Evolutionary conservation across 2,888 invertebrate genomes (phyloP), one percentile per base, ranked within the genome.

Genomic region (Unio pictorum): DNA sequence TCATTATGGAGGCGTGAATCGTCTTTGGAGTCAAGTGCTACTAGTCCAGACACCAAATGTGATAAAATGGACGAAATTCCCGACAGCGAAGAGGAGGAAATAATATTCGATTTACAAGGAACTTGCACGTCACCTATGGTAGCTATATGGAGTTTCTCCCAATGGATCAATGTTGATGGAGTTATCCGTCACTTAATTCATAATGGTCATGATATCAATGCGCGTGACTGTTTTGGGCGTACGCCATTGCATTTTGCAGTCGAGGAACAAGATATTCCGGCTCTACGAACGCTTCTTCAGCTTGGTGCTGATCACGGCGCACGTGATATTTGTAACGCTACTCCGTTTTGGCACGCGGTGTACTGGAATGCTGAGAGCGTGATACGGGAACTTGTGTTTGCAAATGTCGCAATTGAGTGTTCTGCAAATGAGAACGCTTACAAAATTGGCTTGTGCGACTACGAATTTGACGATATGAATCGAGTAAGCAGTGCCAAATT

Each of bases 301-400:
- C 68, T 72, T 17, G 77, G 77, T 56, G 77, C 77, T 58, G 64
- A 73, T 57, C 64, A 73, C 3, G 68, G 75, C 8, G 8, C 67
- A 15, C 59, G 20, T 18, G 77, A 77, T 57, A 56, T 66, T 0
- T 75, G 77, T 63, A 63, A 55, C n/a, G 77, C 75, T 5, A 77
- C 77, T 6, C 77, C 77, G 5, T 70, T 77, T 23, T 77, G 77
- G 77, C 77, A 77, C 61, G 77, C 75, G 0, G 75, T 75, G 20
- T 77, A 68, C 67, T 77, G 77, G 77, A 75, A 77, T 34, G 75
- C 75, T 34, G 69, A 68, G 54, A 77, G 77, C 58, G 75, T 77
- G 71, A 68, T 77, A 11, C 73, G 75, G 57, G 77, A 77, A 65
- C 72, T 77, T 3, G 28, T 77, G 20, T 73, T 72, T 65, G 77